Conservation (phyloP, 2,113 vertebrate genomes). For the Tachycineta bicolor region DNA sequence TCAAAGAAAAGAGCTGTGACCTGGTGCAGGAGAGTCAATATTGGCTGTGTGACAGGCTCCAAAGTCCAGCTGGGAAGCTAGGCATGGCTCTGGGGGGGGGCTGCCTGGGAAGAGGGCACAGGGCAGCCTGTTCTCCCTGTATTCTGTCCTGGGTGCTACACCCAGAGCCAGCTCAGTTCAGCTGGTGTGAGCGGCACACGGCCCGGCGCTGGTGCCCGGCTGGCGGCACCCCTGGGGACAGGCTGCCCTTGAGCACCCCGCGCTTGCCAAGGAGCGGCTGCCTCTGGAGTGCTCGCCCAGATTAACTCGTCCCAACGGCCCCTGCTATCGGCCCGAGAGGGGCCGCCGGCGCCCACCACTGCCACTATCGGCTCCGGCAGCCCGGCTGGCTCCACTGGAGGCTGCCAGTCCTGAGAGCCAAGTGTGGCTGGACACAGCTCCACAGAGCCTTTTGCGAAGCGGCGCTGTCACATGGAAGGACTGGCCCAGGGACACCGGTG, state of each 20-base stretch:
- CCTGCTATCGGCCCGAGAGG: background rate
- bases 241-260: background rate
- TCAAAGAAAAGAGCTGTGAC: background rate
- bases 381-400: background rate
- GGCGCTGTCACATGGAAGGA: background rate
- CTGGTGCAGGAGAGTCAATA: slow-evolving; percentile 4
- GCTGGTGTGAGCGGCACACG: accelerated
- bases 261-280: background rate
- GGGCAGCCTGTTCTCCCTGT: accelerated
- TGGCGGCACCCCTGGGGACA: background rate
- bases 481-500: accelerated
- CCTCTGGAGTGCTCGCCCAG: accelerated
- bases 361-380: accelerated
- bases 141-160: background rate
- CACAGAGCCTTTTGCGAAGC: background rate
- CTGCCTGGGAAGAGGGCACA: background rate
- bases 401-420: background rate
- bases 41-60: background rate
- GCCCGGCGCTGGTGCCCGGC: background rate
- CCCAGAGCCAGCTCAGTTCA: background rate
- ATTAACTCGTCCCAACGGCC: accelerated
- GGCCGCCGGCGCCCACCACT: background rate
- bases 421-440: background rate
- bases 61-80: background rate
- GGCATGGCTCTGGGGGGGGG: accelerated